These are phyloP conservation scores for Illadopsis cleaveri DNA, from an alignment of 2,113 vertebrate species.

Conservation along the genomic window DNA sequence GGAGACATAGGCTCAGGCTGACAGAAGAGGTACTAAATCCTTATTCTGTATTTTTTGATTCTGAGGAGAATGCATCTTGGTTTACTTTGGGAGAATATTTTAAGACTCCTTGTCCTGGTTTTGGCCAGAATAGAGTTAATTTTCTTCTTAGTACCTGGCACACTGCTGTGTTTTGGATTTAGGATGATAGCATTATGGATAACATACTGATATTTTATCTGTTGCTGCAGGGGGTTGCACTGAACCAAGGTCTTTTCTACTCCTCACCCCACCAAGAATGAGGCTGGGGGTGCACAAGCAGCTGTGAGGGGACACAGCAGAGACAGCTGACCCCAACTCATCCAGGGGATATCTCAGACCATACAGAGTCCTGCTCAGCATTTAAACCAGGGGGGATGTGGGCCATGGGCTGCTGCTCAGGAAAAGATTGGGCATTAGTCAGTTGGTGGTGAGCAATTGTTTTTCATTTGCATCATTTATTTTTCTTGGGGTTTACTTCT, in stretches of 20 bases:
- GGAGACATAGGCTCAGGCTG: not conserved
- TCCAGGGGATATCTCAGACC: not conserved
- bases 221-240: not conserved
- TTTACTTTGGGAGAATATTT: not conserved
- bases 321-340: not conserved
- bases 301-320: not conserved
- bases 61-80: not conserved
- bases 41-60: not conserved
- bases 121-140: not conserved
- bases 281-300: not conserved
- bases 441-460: not conserved
- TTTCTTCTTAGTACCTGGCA: not conserved
- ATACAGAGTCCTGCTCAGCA: not conserved
- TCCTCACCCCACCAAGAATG: not conserved
- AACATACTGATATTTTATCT: not conserved
- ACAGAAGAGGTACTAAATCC: not conserved
- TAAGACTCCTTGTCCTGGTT: not conserved
- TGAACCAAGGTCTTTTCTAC: not conserved
- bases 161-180: not conserved
- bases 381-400: not conserved
- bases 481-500: not conserved
- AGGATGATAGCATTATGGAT: not conserved
- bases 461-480: not conserved
- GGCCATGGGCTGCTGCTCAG: not conserved
- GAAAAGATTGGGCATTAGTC: not conserved